A percentile compares a stretch with the other conserved stretches of the same genome.
These are phyloP conservation scores for Ornithorhynchus anatinus DNA, from an alignment of 2,113 vertebrate species.

Conservation along the genomic window DNA sequence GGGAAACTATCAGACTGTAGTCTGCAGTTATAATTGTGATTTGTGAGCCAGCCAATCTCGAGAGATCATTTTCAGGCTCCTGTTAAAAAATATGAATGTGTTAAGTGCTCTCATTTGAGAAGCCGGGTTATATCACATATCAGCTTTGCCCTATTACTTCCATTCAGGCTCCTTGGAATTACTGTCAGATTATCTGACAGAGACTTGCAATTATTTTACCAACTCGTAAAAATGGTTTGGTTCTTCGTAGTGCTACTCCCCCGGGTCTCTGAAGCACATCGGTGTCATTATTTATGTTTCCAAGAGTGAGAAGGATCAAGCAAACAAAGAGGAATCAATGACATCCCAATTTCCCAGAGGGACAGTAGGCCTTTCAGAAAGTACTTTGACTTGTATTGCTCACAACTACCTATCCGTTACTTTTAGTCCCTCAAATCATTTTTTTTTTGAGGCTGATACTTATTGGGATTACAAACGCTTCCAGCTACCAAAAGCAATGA, in stretches of 20 bases:
- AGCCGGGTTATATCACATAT: background rate
- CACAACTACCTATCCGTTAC: background rate
- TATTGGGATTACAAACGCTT: background rate
- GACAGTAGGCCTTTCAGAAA: background rate
- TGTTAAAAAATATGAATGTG: background rate
- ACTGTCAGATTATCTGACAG: background rate
- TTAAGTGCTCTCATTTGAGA: background rate
- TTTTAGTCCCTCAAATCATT: conserved; percentile 1
- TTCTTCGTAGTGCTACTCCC: background rate
- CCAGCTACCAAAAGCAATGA: background rate
- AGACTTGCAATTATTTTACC: background rate
- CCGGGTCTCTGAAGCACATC: background rate
- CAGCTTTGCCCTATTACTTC: background rate
- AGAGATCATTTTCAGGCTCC: background rate
- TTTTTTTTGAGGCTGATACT: background rate
- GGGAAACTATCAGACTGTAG: background rate
- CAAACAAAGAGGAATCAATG: background rate
- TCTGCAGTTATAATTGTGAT: background rate
- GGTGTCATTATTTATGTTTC: background rate
- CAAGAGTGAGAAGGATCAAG: background rate
- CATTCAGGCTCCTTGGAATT: background rate
- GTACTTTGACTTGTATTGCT: background rate
- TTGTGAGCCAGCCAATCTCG: background rate
- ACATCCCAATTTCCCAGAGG: background rate
- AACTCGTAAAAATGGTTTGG: too few relatives aligned